These are phyloP conservation scores for Palythoa heliodiscus DNA, from an alignment of 92 coral and sea anemone genomes.

Conservation along the genomic window DNA sequence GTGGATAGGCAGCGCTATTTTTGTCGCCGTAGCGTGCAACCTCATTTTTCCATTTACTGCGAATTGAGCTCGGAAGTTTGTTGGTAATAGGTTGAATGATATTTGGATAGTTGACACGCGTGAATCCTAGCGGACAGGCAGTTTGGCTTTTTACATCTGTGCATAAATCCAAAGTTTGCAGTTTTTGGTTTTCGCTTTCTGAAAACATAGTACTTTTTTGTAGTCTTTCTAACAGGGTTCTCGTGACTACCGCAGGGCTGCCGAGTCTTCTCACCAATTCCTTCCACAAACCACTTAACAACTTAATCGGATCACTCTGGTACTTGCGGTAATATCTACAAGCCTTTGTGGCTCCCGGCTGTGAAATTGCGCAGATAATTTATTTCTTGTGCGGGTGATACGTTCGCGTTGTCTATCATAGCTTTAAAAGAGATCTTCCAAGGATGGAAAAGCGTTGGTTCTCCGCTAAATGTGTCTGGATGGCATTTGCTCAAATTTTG, in stretches of 20 bases:
- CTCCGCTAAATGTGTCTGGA: conserved; percentile 32
- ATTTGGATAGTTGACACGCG: too few relatives aligned
- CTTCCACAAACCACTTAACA: too few relatives aligned
- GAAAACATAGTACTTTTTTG: conserved; percentile 47
- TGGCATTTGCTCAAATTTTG: conserved; percentile 44
- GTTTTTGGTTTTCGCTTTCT: conserved; percentile 43
- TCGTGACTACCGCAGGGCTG: conserved; percentile 65
- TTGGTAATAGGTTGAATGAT: conserved; percentile 61
- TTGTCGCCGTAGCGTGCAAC: conserved; percentile 49
- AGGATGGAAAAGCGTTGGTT: conserved; percentile 51
- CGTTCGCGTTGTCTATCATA: conserved; percentile 42
- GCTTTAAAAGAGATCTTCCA: conserved; percentile 60
- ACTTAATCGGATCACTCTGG: too few relatives aligned
- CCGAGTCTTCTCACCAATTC: conserved; percentile 71
- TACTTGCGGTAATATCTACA: too few relatives aligned
- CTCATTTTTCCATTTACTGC: conserved; percentile 63
- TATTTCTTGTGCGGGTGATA: conserved; percentile 49
- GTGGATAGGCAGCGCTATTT: conserved; percentile 51
- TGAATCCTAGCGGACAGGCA: conserved; percentile 52
- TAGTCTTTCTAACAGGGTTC: conserved; percentile 59
- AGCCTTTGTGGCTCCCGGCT: too few relatives aligned
- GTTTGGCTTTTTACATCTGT: conserved; percentile 64
- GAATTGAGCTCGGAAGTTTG: conserved; percentile 52
- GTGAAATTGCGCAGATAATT: conserved; percentile 62
- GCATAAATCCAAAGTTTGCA: conserved; percentile 60